phyloP scores from a whole-genome alignment of 2,888 invertebrate genomes.

The Orchestes rusci region DNA sequence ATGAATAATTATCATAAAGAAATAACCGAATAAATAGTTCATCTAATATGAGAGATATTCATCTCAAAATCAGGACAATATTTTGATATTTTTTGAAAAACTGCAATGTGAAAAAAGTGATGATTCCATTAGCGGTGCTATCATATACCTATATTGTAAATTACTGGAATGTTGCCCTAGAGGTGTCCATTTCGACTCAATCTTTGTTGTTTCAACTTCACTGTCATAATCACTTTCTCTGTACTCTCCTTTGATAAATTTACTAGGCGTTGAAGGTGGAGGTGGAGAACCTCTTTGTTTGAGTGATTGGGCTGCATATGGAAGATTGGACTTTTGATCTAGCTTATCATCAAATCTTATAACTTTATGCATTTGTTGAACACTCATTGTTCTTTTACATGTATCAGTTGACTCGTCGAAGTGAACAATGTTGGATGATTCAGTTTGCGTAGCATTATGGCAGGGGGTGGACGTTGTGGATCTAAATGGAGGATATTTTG shows the following conservation, averaged over 20 bases:
- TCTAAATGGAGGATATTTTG: conserved; percentile 31
- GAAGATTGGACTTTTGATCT: conserved; percentile 24
- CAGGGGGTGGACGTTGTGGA: conserved; percentile 51
- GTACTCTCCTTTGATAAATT: conserved; percentile 58
- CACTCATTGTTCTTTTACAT: conserved; percentile 56
- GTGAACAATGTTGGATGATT: conserved; percentile 62
- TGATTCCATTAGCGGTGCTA: not conserved
- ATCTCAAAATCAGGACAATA: too few relatives aligned
- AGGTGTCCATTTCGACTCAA: conserved; percentile 59
- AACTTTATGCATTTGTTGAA: conserved; percentile 62
- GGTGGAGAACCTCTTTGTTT: conserved; percentile 42
- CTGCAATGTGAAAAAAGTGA: not conserved
- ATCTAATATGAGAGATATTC: too few relatives aligned
- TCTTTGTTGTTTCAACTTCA: conserved; percentile 54
- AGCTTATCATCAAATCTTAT: conserved; percentile 55
- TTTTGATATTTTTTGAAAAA: not conserved
- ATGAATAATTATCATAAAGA: too few relatives aligned
- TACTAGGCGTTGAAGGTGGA: conserved; percentile 54
- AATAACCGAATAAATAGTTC: too few relatives aligned
- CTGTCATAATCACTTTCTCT: conserved; percentile 65
- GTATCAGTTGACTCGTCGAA: conserved; percentile 64
- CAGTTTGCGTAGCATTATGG: conserved; percentile 57
- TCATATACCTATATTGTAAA: conserved; percentile 46
- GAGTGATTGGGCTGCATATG: conserved; percentile 41
- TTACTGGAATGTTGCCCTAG: conserved; percentile 52